Percentiles rank a stretch among this genome's conserved stretches.
These are phyloP conservation scores for Artibeus lituratus DNA, from an alignment of 2,797 vertebrate genomes.

Conservation along the genomic window DNA sequence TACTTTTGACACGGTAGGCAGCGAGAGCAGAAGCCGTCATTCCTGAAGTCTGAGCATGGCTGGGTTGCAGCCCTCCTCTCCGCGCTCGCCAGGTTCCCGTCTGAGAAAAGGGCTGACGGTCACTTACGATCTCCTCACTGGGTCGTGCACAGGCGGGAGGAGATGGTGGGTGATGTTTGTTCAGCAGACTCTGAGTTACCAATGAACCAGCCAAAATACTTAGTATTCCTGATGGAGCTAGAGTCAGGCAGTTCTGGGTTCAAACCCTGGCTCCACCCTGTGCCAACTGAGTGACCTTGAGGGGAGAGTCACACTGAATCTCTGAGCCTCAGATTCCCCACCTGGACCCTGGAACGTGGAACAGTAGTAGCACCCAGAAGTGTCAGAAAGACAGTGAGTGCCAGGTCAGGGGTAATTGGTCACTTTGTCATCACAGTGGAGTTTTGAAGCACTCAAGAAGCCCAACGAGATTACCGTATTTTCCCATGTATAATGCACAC, in stretches of 20 bases:
- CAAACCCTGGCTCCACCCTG: not conserved
- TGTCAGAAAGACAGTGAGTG: not conserved
- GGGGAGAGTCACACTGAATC: not conserved
- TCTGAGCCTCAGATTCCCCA: not conserved
- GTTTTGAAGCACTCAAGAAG: not conserved
- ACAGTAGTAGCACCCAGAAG: not conserved
- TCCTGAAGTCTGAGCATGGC: not conserved
- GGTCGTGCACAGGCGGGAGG: rapidly evolving
- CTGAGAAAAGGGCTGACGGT: not conserved
- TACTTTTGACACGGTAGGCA: not conserved
- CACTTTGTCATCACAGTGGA: not conserved
- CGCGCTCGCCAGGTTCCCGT: not conserved
- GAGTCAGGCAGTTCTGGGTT: not conserved
- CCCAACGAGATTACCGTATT: no score
- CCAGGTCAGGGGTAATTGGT: rapidly evolving
- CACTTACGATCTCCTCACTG: not conserved
- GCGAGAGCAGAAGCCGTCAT: not conserved
- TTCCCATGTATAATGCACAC: no score
- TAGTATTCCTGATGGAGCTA: not conserved
- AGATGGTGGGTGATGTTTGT: not conserved
- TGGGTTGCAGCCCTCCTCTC: not conserved
- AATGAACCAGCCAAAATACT: not conserved
- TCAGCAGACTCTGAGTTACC: not conserved
- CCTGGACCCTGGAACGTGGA: not conserved
- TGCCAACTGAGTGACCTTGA: not conserved